These are phyloP conservation scores for Eriocheir sinensis DNA, from an alignment of 1,140 invertebrate genomes.

Conservation along the genomic window DNA sequence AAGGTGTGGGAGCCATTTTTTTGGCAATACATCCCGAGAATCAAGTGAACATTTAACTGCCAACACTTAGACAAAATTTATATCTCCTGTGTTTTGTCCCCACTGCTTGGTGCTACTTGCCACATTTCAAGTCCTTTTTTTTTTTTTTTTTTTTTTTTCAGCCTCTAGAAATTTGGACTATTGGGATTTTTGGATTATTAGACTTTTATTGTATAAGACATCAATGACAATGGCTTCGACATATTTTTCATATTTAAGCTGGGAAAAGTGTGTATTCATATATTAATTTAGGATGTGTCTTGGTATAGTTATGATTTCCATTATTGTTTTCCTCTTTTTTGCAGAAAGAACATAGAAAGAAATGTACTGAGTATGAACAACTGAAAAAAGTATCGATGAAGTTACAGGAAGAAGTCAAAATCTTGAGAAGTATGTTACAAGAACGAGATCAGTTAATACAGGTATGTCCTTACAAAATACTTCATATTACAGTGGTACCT, in stretches of 20 bases:
- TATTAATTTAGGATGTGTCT: not conserved
- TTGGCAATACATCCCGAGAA: no score
- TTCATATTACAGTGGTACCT: no score
- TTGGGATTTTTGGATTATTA: no score
- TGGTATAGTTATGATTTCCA: not conserved
- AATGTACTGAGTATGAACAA: constrained; percentile 93
- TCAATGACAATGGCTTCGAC: not conserved
- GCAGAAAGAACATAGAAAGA: constrained; percentile 93
- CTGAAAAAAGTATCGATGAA: constrained; percentile 91
- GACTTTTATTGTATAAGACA: no score
- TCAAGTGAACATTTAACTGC: no score
- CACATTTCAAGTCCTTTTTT: no score
- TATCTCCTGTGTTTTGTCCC: no score
- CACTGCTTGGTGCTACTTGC: no score
- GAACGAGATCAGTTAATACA: constrained; percentile 92
- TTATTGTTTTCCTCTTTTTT: constrained; percentile 79
- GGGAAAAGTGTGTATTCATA: not conserved
- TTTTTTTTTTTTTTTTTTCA: no score
- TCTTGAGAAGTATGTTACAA: constrained; percentile 87
- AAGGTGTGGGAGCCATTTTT: no score
- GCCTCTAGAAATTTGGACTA: no score
- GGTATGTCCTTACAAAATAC: constrained; percentile 83
- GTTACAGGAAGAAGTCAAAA: constrained; percentile 89
- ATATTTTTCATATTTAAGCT: constrained; percentile 8
- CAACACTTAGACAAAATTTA: no score